These are phyloP conservation scores for Pygocentrus nattereri DNA, from an alignment of 2,797 vertebrate species.

Conservation along the genomic window DNA sequence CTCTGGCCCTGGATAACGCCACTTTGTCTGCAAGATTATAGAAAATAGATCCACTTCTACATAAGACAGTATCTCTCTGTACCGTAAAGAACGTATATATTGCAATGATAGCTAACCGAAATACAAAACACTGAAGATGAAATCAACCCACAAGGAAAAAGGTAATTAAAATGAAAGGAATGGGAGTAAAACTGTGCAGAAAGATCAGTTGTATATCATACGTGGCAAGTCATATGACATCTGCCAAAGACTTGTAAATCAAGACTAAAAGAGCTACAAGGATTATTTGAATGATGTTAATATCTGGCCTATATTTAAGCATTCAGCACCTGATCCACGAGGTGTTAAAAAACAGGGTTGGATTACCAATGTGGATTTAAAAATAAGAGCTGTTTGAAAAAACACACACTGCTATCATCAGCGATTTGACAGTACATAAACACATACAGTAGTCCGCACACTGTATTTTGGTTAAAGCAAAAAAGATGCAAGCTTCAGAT, in stretches of 20 bases:
- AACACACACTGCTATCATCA: constrained; percentile 8
- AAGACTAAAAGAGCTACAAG: neutral
- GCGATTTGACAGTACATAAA: constrained; percentile 1
- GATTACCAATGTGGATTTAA: constrained; percentile 33
- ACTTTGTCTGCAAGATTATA: constrained; percentile 58
- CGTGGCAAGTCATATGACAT: neutral
- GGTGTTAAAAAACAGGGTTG: constrained; percentile 45
- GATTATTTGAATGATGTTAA: constrained; percentile 25
- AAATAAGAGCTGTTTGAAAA: constrained; percentile 53
- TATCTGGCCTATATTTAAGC: constrained; percentile 48
- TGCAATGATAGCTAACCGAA: neutral
- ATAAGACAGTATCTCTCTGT: constrained; percentile 30
- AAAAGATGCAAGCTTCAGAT: neutral
- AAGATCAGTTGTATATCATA: neutral
- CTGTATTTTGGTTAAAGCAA: neutral
- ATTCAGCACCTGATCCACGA: constrained; percentile 29
- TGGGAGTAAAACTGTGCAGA: neutral
- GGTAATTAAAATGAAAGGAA: neutral
- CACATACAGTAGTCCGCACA: neutral
- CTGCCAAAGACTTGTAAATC: constrained; percentile 22
- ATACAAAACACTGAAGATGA: neutral
- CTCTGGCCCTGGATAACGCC: constrained; percentile 54
- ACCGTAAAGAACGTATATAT: neutral
- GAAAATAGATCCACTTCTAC: constrained; percentile 21
- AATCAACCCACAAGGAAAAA: neutral